These are phyloP conservation scores for Caenorhabditis brenneri DNA, from an alignment of 1,140 invertebrate genomes.

Conservation along the genomic window DNA sequence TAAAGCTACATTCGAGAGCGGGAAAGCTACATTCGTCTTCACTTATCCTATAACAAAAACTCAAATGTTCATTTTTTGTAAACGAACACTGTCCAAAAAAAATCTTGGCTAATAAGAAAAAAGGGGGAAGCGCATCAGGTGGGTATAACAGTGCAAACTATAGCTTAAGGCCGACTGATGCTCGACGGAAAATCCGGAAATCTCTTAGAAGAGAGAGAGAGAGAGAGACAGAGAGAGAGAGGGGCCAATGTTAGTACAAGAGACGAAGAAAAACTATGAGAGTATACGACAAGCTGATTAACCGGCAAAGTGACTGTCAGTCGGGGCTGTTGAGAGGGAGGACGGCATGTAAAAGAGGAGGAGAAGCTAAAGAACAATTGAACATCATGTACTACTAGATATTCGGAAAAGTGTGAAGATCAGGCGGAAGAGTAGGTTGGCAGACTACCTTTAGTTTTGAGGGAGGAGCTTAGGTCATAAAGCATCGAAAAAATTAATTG, in stretches of 20 bases:
- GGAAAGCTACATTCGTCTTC: no score
- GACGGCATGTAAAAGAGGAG: not conserved
- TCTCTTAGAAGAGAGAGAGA: not conserved
- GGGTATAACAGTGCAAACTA: not conserved
- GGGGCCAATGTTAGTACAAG: no score
- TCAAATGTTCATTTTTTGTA: conserved; percentile 2
- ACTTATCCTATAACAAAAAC: not conserved
- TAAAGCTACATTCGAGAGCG: no score
- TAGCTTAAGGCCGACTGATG: not conserved
- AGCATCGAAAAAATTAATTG: no score
- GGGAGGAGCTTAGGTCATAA: no score
- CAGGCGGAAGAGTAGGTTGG: no score
- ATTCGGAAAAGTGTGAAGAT: no score
- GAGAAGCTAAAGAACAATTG: not conserved
- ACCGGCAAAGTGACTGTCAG: conserved; percentile 12
- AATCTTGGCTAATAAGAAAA: not conserved
- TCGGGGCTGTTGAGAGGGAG: not conserved
- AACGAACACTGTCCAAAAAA: no score
- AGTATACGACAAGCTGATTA: conserved; percentile 37
- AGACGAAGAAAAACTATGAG: not conserved
- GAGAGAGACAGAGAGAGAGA: not conserved
- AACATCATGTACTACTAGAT: not conserved
- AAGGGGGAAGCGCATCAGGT: not conserved
- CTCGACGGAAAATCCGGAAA: conserved; percentile 39
- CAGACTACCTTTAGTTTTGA: no score